Conservation (phyloP, 2,888 invertebrate species). For the Hypselothyrea guttata region DNA sequence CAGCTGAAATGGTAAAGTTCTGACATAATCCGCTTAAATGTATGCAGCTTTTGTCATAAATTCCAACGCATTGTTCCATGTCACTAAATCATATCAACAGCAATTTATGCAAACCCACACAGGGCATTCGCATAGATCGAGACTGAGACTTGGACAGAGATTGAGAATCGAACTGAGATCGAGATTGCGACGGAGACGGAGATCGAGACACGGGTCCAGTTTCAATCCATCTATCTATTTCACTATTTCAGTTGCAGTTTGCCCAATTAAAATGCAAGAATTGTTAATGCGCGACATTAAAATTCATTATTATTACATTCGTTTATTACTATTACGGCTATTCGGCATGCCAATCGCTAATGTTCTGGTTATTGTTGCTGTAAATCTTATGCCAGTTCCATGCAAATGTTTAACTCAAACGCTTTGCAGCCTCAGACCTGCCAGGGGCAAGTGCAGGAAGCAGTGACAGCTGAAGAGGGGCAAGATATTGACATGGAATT, state of each 20-base stretch:
- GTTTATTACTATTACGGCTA: constrained; percentile 67
- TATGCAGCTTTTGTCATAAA: constrained; percentile 68
- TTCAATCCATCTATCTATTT: constrained; percentile 20
- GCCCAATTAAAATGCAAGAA: constrained; percentile 78
- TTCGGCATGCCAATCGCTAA: constrained; percentile 61
- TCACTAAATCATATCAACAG: constrained; percentile 78
- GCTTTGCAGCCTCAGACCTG: constrained; percentile 58
- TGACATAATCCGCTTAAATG: constrained; percentile 74
- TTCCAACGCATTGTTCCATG: constrained; percentile 76
- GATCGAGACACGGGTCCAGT: constrained; percentile 13
- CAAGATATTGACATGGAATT: neutral
- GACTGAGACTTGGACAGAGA: constrained; percentile 5
- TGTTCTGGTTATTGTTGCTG: constrained; percentile 6
- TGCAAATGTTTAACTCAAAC: constrained; percentile 64
- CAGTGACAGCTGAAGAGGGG: constrained; percentile 15
- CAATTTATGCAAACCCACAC: constrained; percentile 77
- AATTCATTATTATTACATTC: constrained; percentile 77
- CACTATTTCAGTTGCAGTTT: constrained; percentile 33
- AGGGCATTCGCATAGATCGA: constrained; percentile 15
- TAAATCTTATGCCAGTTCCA: constrained; percentile 32
- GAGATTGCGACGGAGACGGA: constrained; percentile 2
- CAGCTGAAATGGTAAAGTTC: constrained; percentile 51
- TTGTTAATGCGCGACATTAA: constrained; percentile 77
- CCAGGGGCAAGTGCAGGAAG: constrained; percentile 20
- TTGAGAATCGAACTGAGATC: neutral